phyloP scores from a whole-genome alignment of 2,113 vertebrate genomes.

The Hylia prasina region DNA sequence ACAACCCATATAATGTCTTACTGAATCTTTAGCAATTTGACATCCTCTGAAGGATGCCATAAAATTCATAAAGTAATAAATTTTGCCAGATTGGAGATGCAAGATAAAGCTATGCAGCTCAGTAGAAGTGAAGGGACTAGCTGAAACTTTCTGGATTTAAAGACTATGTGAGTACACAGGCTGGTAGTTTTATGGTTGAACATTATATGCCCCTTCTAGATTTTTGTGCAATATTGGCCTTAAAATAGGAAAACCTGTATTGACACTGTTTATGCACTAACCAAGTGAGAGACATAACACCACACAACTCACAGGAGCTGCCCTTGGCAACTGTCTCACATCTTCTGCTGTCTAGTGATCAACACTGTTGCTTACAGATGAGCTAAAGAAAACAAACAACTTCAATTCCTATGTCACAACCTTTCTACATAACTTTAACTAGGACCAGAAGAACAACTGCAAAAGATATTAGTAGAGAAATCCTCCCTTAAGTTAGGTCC shows the following conservation, averaged over 20 bases:
- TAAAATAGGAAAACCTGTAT: neutral
- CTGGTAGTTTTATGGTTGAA: neutral
- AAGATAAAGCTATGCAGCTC: neutral
- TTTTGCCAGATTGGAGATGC: neutral
- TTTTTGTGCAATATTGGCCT: neutral
- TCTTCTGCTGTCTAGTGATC: neutral
- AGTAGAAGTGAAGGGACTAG: neutral
- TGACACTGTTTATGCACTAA: neutral
- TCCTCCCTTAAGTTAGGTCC: neutral
- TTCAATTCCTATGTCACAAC: neutral
- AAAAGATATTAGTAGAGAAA: neutral
- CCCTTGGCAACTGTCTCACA: neutral
- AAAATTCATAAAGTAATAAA: neutral
- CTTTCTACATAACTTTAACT: neutral
- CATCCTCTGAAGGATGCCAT: neutral
- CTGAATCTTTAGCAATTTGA: neutral
- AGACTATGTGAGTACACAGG: neutral
- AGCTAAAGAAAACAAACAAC: neutral
- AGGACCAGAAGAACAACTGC: neutral
- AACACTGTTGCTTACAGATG: neutral
- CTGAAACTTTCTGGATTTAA: neutral
- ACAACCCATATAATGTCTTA: neutral
- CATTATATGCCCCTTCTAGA: neutral
- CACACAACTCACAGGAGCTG: neutral
- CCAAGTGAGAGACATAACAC: neutral